phyloP scores from a whole-genome alignment of 2,888 invertebrate genomes.

The Trimorus sp. region DNA sequence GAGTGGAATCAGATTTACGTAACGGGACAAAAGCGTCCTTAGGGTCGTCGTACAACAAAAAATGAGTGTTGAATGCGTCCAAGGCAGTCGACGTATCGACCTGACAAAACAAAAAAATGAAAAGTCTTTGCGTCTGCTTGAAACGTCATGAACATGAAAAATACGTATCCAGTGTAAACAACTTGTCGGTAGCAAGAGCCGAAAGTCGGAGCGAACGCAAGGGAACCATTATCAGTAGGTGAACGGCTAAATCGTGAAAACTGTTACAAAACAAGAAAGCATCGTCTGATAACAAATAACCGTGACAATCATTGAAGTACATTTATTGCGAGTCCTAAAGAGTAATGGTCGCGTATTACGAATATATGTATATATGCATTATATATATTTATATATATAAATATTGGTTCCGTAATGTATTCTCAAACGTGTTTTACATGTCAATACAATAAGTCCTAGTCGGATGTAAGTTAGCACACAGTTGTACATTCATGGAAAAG shows the following conservation, averaged over 20 bases:
- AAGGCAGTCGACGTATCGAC: not conserved
- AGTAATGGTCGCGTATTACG: slow-evolving; percentile 12
- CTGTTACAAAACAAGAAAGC: slow-evolving; percentile 25
- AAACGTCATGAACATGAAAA: too few relatives aligned
- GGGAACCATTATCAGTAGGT: slow-evolving; percentile 14
- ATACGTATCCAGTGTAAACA: too few relatives aligned
- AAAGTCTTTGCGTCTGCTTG: not conserved
- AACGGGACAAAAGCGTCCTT: too few relatives aligned
- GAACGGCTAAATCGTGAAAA: slow-evolving; percentile 34
- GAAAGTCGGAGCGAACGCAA: too few relatives aligned
- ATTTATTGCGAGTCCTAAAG: slow-evolving; percentile 32
- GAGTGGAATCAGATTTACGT: too few relatives aligned
- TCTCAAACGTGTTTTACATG: slow-evolving; percentile 21
- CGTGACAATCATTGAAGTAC: slow-evolving; percentile 33
- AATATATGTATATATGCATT: slow-evolving; percentile 3
- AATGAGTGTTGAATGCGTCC: too few relatives aligned
- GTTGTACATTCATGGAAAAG: slow-evolving; percentile 26
- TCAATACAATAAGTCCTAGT: slow-evolving; percentile 35
- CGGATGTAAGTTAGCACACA: slow-evolving; percentile 14
- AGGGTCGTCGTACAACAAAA: too few relatives aligned
- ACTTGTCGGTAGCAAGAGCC: too few relatives aligned
- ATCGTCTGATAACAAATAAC: slow-evolving; percentile 24
- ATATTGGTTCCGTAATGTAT: slow-evolving; percentile 12
- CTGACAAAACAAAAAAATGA: not conserved
- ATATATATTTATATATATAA: slow-evolving; percentile 17